A percentile compares a stretch with the other conserved stretches of the same genome.
Conservation (phyloP, 2,797 vertebrate species). For the Chromis chromis region DNA sequence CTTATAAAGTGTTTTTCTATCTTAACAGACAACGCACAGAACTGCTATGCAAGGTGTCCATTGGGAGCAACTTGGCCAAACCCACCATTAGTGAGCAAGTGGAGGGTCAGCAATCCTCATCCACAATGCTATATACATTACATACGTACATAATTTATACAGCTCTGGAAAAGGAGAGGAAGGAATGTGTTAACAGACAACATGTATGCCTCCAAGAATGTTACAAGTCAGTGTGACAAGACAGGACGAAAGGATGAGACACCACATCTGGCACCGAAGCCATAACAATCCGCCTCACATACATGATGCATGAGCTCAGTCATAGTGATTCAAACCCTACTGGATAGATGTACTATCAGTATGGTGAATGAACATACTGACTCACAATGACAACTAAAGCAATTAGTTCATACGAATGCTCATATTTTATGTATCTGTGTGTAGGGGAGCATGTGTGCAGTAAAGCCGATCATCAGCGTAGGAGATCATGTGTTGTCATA, state of each 20-base stretch:
- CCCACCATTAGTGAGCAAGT: constrained; percentile 2
- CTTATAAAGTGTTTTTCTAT: neutral
- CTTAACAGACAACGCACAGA: neutral
- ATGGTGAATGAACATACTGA: neutral
- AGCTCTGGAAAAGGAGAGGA: constrained; percentile 8
- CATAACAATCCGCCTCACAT: too few species aligned
- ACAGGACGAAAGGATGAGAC: constrained; percentile 21
- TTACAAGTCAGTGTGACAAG: constrained; percentile 25
- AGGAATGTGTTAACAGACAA: neutral
- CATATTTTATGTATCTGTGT: neutral
- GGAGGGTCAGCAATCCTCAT: neutral
- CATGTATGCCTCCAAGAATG: neutral
- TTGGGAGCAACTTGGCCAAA: neutral
- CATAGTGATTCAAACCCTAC: neutral
- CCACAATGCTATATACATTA: neutral
- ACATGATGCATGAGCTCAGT: constrained; percentile 8
- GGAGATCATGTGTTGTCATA: neutral
- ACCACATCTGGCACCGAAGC: neutral
- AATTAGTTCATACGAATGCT: neutral
- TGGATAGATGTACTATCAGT: neutral
- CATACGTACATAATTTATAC: neutral
- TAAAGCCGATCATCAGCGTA: neutral
- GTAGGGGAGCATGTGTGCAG: neutral
- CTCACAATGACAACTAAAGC: neutral
- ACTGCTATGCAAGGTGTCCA: neutral